Conservation (phyloP, 1,140 invertebrate species). For the Diorhabda sublineata region DNA sequence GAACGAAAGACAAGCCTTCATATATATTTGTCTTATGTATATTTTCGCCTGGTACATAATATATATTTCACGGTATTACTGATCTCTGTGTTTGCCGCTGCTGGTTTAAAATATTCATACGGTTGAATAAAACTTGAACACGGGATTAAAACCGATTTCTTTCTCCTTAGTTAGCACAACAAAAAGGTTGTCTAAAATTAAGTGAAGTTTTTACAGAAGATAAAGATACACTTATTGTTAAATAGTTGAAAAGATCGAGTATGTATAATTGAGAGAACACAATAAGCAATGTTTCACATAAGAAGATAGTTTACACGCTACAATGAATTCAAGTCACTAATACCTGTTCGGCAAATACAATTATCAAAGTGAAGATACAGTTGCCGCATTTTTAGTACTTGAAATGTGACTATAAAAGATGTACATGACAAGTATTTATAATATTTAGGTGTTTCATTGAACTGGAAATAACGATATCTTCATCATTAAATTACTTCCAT, state of each 20-base stretch:
- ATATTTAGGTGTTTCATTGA: too few species aligned
- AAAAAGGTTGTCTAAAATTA: neutral
- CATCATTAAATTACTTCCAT: too few species aligned
- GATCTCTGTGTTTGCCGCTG: too few species aligned
- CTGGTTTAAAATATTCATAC: neutral
- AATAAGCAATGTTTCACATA: neutral
- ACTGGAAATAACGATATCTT: too few species aligned
- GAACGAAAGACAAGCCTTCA: too few species aligned
- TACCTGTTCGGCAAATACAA: neutral
- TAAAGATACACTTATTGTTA: neutral
- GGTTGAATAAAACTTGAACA: neutral
- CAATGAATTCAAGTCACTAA: neutral
- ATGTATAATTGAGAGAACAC: neutral
- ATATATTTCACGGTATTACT: too few species aligned
- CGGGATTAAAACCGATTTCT: neutral
- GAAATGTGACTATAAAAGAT: too few species aligned
- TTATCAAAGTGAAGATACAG: too few species aligned
- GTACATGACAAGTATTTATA: too few species aligned
- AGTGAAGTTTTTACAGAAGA: neutral
- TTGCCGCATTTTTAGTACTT: too few species aligned
- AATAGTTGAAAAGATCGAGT: neutral
- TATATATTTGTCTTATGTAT: too few species aligned
- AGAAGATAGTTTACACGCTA: neutral
- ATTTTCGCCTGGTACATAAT: too few species aligned
- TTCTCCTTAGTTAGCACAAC: neutral